Evolutionary conservation across 2,797 vertebrate species (phyloP).

Genomic region (Echiichthys vipera): DNA sequence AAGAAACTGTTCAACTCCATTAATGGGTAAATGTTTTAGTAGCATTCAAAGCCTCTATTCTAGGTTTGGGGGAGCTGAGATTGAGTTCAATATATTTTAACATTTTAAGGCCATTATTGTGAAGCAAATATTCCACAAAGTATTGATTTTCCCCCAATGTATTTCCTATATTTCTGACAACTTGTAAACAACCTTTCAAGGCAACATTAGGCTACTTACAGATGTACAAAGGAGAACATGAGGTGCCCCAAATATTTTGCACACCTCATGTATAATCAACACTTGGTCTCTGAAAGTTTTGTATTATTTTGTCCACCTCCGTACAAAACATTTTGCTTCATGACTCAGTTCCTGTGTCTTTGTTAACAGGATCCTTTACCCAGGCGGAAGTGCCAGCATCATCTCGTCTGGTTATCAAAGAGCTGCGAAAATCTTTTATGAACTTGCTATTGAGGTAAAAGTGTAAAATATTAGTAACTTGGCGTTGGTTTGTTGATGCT

Average conservation of each 20-base stretch:
- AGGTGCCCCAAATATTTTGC: too few species aligned
- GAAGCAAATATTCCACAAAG: neutral
- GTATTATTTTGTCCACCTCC: too few species aligned
- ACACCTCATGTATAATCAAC: too few species aligned
- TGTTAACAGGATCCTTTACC: conserved; percentile 88
- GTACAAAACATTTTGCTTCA: neutral
- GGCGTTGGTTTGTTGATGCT: neutral
- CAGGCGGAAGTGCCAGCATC: conserved; percentile 88
- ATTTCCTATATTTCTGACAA: too few species aligned
- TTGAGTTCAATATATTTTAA: neutral
- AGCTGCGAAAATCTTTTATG: conserved; percentile 88
- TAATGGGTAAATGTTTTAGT: conserved; percentile 88
- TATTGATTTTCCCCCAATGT: too few species aligned
- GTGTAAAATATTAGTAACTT: neutral
- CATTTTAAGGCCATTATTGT: neutral
- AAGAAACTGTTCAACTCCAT: conserved; percentile 88
- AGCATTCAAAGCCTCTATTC: too few species aligned
- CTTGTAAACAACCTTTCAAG: too few species aligned
- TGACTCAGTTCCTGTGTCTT: neutral
- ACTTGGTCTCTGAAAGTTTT: too few species aligned
- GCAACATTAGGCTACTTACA: too few species aligned
- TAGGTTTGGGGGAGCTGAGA: neutral
- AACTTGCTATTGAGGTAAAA: conserved; percentile 90
- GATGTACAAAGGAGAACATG: too few species aligned
- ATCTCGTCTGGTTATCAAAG: conserved; percentile 86